A percentile compares a stretch with the other conserved stretches of the same genome.
Evolutionary conservation across 1,140 invertebrate genomes (phyloP).

Genomic region (Tribolium madens): DNA sequence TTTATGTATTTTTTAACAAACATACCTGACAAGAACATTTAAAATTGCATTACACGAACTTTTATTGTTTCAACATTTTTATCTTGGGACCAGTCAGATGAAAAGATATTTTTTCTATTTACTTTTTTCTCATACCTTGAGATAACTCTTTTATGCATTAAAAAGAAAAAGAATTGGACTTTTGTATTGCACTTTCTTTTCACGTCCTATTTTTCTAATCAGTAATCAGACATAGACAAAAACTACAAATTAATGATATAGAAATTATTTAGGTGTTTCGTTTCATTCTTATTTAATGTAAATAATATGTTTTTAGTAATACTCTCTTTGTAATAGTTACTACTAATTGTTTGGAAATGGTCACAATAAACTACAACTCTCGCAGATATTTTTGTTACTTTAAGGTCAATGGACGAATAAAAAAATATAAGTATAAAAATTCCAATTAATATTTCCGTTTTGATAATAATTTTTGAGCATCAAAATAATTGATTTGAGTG

Average conservation of each 20-base stretch:
- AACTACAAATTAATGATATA: background rate
- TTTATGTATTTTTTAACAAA: background rate
- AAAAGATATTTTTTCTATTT: background rate
- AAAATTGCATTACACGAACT: background rate
- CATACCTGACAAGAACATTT: background rate
- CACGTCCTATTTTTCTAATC: background rate
- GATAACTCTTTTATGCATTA: background rate
- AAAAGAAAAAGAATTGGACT: background rate
- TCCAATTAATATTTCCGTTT: background rate
- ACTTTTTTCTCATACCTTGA: background rate
- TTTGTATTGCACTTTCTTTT: background rate
- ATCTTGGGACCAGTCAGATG: background rate
- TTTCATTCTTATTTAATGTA: background rate
- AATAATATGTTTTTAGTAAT: background rate
- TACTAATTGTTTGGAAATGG: background rate
- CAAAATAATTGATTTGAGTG: background rate
- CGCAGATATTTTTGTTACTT: background rate
- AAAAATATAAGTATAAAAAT: background rate
- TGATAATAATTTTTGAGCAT: background rate
- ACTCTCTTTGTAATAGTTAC: background rate
- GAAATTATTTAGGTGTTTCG: no score
- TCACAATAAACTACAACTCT: background rate
- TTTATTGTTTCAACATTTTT: background rate
- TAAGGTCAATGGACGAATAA: background rate
- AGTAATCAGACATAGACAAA: background rate